These are phyloP conservation scores for Drosophila barbarae DNA, from an alignment of 2,888 invertebrate species.

Conservation along the genomic window DNA sequence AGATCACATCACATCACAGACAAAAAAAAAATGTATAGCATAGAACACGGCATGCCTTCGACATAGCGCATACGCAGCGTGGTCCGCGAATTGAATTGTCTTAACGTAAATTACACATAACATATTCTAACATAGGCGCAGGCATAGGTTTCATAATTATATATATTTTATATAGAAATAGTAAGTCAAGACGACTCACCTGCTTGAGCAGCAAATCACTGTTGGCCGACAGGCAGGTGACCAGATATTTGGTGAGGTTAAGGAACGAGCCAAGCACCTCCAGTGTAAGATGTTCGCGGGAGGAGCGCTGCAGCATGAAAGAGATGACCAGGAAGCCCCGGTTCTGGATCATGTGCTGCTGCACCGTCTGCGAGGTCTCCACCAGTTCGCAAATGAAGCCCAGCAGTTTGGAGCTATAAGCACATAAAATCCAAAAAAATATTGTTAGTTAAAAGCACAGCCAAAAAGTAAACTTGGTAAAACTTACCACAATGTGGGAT, in stretches of 20 bases:
- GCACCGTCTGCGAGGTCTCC: slow-evolving; percentile 97
- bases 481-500: slow-evolving; percentile 90
- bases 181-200: slow-evolving; percentile 81
- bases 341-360: slow-evolving; percentile 99
- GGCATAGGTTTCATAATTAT: slow-evolving; percentile 1
- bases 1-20: slow-evolving; percentile 6
- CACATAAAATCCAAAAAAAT: background rate
- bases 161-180: background rate
- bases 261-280: slow-evolving; percentile 96
- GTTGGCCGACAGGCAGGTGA: slow-evolving; percentile 95
- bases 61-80: slow-evolving; percentile 45
- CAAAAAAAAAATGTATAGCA: slow-evolving; percentile 5
- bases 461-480: no score
- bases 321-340: slow-evolving; percentile 99
- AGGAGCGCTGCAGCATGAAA: slow-evolving; percentile 95
- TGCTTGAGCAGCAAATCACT: slow-evolving; percentile 94
- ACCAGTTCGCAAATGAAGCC: slow-evolving; percentile 98
- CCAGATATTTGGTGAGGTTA: slow-evolving; percentile 94
- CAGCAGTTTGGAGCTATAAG: slow-evolving; percentile 91
- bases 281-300: slow-evolving; percentile 94
- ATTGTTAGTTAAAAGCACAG: no score
- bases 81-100: slow-evolving; percentile 16
- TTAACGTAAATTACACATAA: slow-evolving; percentile 9
- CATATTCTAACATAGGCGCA: slow-evolving; percentile 14
- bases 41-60: slow-evolving; percentile 32